Conservation (phyloP, 2,888 invertebrate genomes). For the Ophion obscuratus region DNA sequence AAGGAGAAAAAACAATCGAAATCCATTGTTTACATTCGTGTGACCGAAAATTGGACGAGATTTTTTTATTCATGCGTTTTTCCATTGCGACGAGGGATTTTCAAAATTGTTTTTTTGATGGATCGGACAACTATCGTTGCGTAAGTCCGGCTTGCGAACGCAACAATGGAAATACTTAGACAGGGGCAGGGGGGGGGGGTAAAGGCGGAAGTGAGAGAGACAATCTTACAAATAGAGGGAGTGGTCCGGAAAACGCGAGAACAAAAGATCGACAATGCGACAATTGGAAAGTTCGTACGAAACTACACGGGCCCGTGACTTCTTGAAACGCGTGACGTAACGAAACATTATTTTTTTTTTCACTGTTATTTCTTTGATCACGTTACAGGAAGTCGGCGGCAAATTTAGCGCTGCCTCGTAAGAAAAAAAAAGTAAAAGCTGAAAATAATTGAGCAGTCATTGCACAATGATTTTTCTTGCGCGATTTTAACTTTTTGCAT, state of each 20-base stretch:
- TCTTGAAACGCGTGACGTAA: slow-evolving; percentile 21
- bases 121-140: background rate
- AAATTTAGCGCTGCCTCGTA: background rate
- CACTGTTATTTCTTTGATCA: background rate
- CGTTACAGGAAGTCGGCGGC: background rate
- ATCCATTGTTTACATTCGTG: background rate
- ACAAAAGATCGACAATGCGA: slow-evolving; percentile 47
- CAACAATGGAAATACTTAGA: background rate
- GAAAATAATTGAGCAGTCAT: background rate
- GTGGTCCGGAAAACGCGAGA: slow-evolving; percentile 55
- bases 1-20: background rate
- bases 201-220: slow-evolving; percentile 19
- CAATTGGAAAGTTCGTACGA: slow-evolving; percentile 38
- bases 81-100: background rate
- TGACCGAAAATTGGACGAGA: no score
- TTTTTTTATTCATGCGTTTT: background rate
- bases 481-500: background rate
- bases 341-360: slow-evolving; percentile 5
- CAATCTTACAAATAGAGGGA: slow-evolving; percentile 42
- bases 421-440: slow-evolving; percentile 11
- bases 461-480: background rate
- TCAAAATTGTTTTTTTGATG: background rate
- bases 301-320: slow-evolving; percentile 22
- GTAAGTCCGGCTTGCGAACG: background rate
- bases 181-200: background rate